Evolutionary conservation across 2,113 vertebrate genomes (phyloP), one percentile per base, ranked within the genome.

Genomic region (Vombatus ursinus): DNA sequence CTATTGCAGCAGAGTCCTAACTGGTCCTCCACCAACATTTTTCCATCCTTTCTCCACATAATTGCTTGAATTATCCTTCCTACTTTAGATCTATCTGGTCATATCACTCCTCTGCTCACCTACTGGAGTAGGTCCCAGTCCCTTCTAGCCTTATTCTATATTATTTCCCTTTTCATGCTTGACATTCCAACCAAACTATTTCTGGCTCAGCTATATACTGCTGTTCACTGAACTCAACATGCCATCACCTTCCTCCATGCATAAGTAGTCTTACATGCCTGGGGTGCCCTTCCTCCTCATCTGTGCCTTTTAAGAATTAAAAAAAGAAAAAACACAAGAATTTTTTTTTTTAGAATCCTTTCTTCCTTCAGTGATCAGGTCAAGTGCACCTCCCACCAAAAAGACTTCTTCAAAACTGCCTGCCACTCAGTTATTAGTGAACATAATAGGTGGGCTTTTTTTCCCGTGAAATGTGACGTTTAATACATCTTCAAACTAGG

Each of bases 321-420:
- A 52, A 51, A 52, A 52, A 52, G 19, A 16, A 16, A 52, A 52
- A 16, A 16, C 8, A 51, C 51, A 14, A 52, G 12, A 52, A 52
- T 19, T 16, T 16, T 52, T 16, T 16, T 52, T 2, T 89, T 49
- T 26, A 24, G 92, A 91, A 61, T 52, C 25, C 57, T 52, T 94
- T 96, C 54, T 92, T 91, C 24, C 49, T 53, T 51, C 52, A 94
- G 49, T 52, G 31, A 91, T 95, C 44, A 93, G 52, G 19, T 90
- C 68, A 77, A 47, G 14, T 89, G 37, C 22, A 25, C 7, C 48
- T 28, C 50, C 26, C n/a, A 68, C 57, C 26, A 68, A 68, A 68
- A 37, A 68, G 31, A 31, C 31, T 68, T 68, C 57, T 68, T 68
- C 57, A 3, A 68, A 31, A 11, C 31, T 14, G 2, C 54, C 54